Base-by-base conservation (phyloP, 2,888 invertebrate genomes). In the Limnephilus rhombicus region DNA sequence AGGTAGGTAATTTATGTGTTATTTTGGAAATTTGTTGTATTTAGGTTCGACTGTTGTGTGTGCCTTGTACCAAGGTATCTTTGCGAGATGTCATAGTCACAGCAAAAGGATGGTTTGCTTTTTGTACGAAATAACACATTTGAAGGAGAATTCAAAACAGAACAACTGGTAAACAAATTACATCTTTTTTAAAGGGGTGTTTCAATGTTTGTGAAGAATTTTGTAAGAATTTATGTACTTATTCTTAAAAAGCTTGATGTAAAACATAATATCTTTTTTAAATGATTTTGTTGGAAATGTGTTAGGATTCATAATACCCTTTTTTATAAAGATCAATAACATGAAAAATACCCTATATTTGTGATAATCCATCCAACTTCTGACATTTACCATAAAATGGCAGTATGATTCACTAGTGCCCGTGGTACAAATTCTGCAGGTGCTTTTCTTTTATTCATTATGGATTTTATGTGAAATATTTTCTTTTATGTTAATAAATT, bases 41-140 rank as follows among this genome's bases (percentile, higher is more conserved):
- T 80, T 90, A 91, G 90, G 45, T 87, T 49, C 91, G 92, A 92
- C 92, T 92, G 92, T 91, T 90, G 85, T 90, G 91, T 92, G 92
- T 92, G 92, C 92, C 92, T 92, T 92, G 92, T 91, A 87, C 87
- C 91, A 92, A 92, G 92, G 91, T 91, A 92, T 91, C 88, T 92
- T 53, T 34, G 90, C 2, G 41, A 68, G 90, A 90, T 37, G 31
- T 85, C 31, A 31, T 80, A 80, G 49, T 31, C 29, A 12, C 80
- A 11, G 80, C 18, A 80, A 80, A 41, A 53, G 49, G 80, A 80
- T 81, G n/a, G 53, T 31, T 83, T 87, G 31, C 87, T 87, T 87
- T 87, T n/a, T 86, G 37, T 83, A 68, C 9, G 68, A 68, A 24
- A 68, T 68, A 68, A 68, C 24, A n/a, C 24, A 9, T 24, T 9